phyloP scores from a whole-genome alignment of 2,797 vertebrate species.

The Sebastes steindachneri region DNA sequence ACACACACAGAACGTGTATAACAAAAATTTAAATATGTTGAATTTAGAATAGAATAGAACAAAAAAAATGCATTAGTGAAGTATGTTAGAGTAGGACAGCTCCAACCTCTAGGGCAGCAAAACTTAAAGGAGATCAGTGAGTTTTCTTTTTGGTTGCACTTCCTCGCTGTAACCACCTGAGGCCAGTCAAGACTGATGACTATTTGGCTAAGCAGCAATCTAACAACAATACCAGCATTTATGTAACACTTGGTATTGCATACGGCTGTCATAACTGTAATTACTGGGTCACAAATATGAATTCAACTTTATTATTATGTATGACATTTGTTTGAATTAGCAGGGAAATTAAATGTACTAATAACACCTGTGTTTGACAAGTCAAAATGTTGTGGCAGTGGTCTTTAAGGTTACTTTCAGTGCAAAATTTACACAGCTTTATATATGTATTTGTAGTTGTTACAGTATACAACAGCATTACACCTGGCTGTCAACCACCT shows the following conservation, averaged over 20 bases:
- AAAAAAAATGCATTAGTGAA: neutral
- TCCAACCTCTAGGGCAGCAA: neutral
- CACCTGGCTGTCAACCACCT: neutral
- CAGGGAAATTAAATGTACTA: neutral
- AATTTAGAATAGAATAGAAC: neutral
- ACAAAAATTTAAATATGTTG: neutral
- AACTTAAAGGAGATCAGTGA: neutral
- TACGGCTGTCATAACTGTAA: neutral
- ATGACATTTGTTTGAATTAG: neutral
- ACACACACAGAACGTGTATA: neutral
- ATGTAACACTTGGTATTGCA: neutral
- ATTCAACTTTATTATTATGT: neutral
- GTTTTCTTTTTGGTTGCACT: neutral
- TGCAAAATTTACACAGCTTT: too few relatives aligned
- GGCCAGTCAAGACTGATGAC: neutral
- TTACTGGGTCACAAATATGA: neutral
- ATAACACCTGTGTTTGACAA: neutral
- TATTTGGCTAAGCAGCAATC: neutral
- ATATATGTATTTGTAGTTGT: neutral
- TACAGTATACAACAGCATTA: neutral
- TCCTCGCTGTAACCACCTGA: neutral
- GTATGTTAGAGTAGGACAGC: neutral
- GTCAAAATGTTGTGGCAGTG: neutral
- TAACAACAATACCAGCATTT: neutral
- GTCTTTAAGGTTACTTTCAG: neutral